Evolutionary conservation across 2,888 invertebrate genomes (phyloP).

Genomic region (Alloscopus bannaensis): DNA sequence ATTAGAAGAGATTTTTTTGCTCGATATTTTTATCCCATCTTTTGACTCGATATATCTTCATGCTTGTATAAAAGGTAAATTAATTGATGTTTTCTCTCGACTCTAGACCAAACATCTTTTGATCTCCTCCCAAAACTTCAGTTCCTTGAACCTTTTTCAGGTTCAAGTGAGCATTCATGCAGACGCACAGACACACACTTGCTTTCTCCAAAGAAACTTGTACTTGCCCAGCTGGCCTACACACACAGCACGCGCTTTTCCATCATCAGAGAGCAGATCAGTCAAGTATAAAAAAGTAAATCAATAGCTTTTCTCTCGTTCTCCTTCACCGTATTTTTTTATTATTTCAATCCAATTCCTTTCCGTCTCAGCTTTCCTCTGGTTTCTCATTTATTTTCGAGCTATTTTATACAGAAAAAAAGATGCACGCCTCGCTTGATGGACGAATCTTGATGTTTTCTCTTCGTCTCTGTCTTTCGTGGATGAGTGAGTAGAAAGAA

Average conservation of each 20-base stretch:
- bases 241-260: background rate
- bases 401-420: background rate
- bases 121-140: constrained; percentile 20
- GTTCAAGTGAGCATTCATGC: constrained; percentile 7
- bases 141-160: constrained; percentile 6
- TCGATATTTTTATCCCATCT: constrained; percentile 12
- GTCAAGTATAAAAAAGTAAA: constrained; percentile 23
- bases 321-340: background rate
- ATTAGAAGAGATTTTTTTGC: constrained; percentile 10
- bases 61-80: constrained; percentile 31
- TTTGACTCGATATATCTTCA: background rate
- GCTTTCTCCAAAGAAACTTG: too few species aligned
- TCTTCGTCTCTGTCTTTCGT: constrained; percentile 5
- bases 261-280: constrained; percentile 20
- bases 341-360: background rate
- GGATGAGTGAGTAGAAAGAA: background rate
- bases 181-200: background rate
- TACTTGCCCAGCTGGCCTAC: constrained; percentile 3
- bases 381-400: constrained; percentile 16
- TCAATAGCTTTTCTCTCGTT: background rate
- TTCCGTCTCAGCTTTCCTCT: constrained; percentile 7
- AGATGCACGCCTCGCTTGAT: background rate
- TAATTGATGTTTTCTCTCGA: constrained; percentile 33
- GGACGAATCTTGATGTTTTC: constrained; percentile 14
- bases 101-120: constrained; percentile 11